These are phyloP conservation scores for Ceriagrion tenellum DNA, from an alignment of 2,888 invertebrate genomes.

Conservation along the genomic window DNA sequence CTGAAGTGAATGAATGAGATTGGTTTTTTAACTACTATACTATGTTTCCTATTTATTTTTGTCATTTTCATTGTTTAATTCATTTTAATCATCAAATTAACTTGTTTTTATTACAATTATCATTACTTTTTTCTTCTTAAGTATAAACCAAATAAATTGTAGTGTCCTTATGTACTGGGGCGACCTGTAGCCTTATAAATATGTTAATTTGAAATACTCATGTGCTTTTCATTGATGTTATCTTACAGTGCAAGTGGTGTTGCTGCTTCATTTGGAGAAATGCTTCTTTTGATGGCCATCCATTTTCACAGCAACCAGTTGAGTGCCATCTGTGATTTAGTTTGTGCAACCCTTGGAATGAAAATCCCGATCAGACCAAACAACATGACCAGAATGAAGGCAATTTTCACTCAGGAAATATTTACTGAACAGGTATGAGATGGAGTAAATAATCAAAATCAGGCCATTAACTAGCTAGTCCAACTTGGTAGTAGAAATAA, in stretches of 20 bases:
- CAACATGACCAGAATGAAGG: slow-evolving; percentile 92
- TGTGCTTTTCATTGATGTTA: slow-evolving; percentile 40
- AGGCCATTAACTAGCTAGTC: no score
- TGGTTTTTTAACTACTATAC: no score
- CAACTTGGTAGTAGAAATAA: no score
- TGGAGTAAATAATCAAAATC: neutral
- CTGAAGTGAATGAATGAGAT: no score
- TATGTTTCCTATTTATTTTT: no score
- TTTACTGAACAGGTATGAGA: slow-evolving; percentile 92
- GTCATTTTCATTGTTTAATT: no score
- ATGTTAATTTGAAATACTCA: neutral
- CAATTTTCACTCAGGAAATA: slow-evolving; percentile 97
- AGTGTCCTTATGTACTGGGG: no score
- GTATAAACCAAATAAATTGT: no score
- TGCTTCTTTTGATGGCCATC: slow-evolving; percentile 96
- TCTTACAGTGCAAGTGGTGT: slow-evolving; percentile 87
- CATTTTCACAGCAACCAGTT: slow-evolving; percentile 98
- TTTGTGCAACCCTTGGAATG: slow-evolving; percentile 96
- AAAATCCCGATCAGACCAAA: slow-evolving; percentile 93
- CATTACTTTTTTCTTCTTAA: no score
- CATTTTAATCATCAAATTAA: no score
- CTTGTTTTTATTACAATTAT: no score
- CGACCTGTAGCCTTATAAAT: no score
- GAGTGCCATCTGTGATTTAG: slow-evolving; percentile 94
- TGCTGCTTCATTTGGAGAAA: slow-evolving; percentile 95